Percentiles rank a stretch among this genome's conserved stretches.
phyloP scores from a whole-genome alignment of 35 echinoderm and acorn worm species.

The Chiridota heheva region DNA sequence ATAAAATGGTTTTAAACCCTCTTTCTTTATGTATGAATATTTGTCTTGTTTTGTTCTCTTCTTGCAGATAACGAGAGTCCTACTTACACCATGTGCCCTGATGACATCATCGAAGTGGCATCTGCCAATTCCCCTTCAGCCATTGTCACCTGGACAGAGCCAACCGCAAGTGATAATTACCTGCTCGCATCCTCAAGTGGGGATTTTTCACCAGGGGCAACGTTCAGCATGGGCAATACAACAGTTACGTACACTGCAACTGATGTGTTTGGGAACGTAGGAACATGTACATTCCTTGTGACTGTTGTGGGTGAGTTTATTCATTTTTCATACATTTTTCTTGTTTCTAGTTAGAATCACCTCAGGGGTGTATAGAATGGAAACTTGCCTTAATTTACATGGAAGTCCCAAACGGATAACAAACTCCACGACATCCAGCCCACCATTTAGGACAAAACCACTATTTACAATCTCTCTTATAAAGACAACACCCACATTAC shows the following conservation, averaged over 20 bases:
- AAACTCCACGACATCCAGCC: too few relatives aligned
- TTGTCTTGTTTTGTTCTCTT: too few relatives aligned
- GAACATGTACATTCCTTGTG: neutral
- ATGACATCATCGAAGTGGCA: slow-evolving; percentile 1
- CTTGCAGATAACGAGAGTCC: slow-evolving; percentile 38
- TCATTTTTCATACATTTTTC: neutral
- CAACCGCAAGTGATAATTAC: neutral
- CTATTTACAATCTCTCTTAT: neutral
- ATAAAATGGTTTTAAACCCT: too few relatives aligned
- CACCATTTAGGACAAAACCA: neutral
- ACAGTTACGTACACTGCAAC: neutral
- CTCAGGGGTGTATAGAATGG: neutral
- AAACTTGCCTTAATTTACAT: neutral
- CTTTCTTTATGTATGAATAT: too few relatives aligned
- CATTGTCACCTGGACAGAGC: neutral
- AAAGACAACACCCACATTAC: too few relatives aligned
- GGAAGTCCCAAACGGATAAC: too few relatives aligned
- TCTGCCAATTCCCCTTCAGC: slow-evolving; percentile 1
- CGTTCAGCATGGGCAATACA: neutral
- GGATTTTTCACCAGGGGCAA: neutral
- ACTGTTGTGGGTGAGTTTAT: neutral
- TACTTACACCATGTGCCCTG: slow-evolving; percentile 26
- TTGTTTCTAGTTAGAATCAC: neutral
- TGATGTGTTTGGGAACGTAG: neutral
- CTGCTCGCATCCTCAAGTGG: neutral